phyloP scores from a whole-genome alignment of 2,888 invertebrate genomes.

The Pristionchus mayeri region DNA sequence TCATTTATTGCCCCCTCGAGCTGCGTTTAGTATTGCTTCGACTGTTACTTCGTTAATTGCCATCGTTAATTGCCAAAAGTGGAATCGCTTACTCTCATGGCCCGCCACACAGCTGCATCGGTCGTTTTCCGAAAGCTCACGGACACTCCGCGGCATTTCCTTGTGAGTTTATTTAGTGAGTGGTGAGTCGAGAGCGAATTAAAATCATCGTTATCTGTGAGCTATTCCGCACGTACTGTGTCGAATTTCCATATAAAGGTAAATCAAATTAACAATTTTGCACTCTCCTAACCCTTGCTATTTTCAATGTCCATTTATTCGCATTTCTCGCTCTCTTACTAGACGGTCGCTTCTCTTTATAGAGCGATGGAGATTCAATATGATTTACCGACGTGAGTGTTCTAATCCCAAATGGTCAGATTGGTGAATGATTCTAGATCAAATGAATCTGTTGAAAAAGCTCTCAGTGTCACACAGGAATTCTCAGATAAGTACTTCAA shows the following conservation, averaged over 20 bases:
- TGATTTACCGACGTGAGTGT: background rate
- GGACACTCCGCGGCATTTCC: no score
- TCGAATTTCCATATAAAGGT: background rate
- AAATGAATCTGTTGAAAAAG: conserved; percentile 28
- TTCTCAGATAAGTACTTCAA: conserved; percentile 21
- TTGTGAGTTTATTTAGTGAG: no score
- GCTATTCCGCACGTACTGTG: no score
- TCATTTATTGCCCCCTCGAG: background rate
- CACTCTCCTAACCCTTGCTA: background rate
- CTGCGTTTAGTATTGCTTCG: background rate
- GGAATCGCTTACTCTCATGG: no score
- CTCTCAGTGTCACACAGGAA: background rate
- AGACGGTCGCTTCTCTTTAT: background rate
- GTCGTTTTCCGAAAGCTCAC: no score
- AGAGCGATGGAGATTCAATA: conserved; percentile 18
- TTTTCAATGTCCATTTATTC: background rate
- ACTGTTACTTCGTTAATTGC: background rate
- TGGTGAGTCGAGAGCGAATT: no score
- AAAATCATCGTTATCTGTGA: no score
- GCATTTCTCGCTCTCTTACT: background rate
- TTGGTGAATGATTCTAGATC: background rate
- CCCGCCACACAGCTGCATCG: no score
- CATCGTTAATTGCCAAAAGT: no score
- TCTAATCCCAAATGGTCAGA: background rate
- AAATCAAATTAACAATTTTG: background rate